phyloP scores from a whole-genome alignment of 2,888 invertebrate species.

The Pollenia labialis region DNA sequence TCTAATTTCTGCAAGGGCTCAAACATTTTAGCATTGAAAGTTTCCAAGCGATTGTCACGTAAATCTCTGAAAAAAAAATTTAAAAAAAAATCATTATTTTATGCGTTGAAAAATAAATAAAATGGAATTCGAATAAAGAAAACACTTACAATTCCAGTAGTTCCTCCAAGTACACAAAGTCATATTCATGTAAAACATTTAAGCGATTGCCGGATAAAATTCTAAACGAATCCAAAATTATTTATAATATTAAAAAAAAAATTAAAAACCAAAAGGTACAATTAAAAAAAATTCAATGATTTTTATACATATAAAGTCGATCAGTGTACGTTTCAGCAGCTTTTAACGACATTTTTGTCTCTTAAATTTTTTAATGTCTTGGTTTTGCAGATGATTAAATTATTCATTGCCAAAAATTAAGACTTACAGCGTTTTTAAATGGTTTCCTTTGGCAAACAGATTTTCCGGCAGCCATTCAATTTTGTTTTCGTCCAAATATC shows the following conservation, averaged over 20 bases:
- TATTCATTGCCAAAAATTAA: background rate
- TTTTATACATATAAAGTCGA: no score
- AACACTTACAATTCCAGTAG: conserved; percentile 81
- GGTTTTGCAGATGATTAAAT: background rate
- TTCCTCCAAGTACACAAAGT: conserved; percentile 79
- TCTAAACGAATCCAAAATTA: conserved; percentile 72
- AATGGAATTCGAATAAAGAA: background rate
- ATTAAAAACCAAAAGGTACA: background rate
- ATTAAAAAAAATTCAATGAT: no score
- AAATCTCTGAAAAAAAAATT: conserved; percentile 83
- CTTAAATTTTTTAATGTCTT: background rate
- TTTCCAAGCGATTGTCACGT: conserved; percentile 84
- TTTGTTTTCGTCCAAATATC: conserved; percentile 85
- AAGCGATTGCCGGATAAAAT: conserved; percentile 82
- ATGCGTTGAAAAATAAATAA: background rate
- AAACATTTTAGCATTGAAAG: conserved; percentile 82
- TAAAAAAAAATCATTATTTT: background rate
- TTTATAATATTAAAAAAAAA: background rate
- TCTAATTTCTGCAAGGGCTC: conserved; percentile 82
- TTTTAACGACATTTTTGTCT: no score
- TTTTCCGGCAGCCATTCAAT: conserved; percentile 82
- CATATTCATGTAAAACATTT: conserved; percentile 76
- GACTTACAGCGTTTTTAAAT: conserved; percentile 84
- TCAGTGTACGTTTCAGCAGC: no score
- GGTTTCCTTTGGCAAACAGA: conserved; percentile 82